Conservation (phyloP, 64 coral and sea anemone species). For the Porites lutea region DNA sequence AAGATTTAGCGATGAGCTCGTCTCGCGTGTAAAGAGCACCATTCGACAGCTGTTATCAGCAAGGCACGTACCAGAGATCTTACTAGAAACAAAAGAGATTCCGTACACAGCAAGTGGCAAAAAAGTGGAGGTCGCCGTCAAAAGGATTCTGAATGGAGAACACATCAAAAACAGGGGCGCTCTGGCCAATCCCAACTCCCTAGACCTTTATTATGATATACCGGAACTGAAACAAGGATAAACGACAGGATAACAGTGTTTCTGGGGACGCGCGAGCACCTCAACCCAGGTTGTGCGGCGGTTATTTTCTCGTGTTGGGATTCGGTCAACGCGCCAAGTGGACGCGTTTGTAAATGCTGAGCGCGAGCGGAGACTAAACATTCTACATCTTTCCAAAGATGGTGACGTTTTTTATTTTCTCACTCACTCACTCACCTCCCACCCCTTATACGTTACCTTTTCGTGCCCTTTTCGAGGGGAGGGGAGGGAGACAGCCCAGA, state of each 20-base stretch:
- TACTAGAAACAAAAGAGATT: conserved; percentile 91
- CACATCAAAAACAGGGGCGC: conserved; percentile 79
- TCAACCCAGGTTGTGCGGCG: background rate
- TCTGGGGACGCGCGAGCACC: background rate
- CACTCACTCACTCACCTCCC: too few species aligned
- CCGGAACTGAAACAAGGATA: conserved; percentile 46
- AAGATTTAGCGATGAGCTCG: conserved; percentile 76
- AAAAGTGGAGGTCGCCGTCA: conserved; percentile 97
- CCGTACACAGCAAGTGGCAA: conserved; percentile 96
- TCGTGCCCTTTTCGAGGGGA: too few species aligned
- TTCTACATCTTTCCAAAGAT: too few species aligned
- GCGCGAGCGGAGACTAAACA: too few species aligned
- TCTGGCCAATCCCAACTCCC: conserved; percentile 83
- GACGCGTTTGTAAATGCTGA: too few species aligned
- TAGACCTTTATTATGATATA: conserved; percentile 85
- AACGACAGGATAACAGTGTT: background rate
- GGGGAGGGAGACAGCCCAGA: too few species aligned
- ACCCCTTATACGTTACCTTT: too few species aligned
- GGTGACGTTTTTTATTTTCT: too few species aligned
- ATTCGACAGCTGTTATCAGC: conserved; percentile 84
- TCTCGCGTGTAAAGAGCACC: conserved; percentile 30
- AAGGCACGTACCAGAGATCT: conserved; percentile 82
- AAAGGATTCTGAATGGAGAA: conserved; percentile 89
- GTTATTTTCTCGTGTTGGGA: too few species aligned
- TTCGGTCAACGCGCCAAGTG: too few species aligned